A percentile compares a stretch with the other conserved stretches of the same genome.
These are phyloP conservation scores for Spodoptera exigua DNA, from an alignment of 2,888 invertebrate species.

Conservation along the genomic window DNA sequence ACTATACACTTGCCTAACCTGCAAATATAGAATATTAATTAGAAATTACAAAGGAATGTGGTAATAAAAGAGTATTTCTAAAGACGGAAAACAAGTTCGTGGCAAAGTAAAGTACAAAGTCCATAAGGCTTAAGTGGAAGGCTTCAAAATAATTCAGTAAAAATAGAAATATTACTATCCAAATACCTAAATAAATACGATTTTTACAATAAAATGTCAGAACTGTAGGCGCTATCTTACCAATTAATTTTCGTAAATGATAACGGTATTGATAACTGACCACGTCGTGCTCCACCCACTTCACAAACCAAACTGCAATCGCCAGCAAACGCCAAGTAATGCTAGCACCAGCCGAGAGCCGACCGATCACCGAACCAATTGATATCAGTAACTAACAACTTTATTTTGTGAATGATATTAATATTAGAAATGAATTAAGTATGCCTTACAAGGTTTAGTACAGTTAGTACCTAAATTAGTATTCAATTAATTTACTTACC, in stretches of 20 bases:
- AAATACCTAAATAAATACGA: neutral
- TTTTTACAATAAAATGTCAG: slow-evolving; percentile 1
- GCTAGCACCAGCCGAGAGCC: too few species aligned
- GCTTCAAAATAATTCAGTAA: slow-evolving; percentile 7
- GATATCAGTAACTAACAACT: too few species aligned
- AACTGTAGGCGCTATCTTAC: slow-evolving; percentile 49
- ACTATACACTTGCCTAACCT: slow-evolving; percentile 22
- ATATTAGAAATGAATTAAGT: too few species aligned
- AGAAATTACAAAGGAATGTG: neutral
- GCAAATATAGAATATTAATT: slow-evolving; percentile 3
- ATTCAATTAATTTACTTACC: too few species aligned
- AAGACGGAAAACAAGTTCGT: slow-evolving; percentile 49
- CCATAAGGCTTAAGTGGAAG: slow-evolving; percentile 51
- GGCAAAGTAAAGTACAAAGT: slow-evolving; percentile 61
- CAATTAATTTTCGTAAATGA: slow-evolving; percentile 39
- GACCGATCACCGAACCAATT: too few species aligned
- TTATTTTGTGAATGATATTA: too few species aligned
- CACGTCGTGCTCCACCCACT: slow-evolving; percentile 56
- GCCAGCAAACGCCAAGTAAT: too few species aligned
- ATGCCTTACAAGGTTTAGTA: too few species aligned
- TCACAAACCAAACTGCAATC: slow-evolving; percentile 52
- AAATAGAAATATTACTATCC: neutral
- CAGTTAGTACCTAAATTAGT: too few species aligned
- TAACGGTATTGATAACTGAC: slow-evolving; percentile 4
- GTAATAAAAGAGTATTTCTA: neutral